A percentile compares a stretch with the other conserved stretches of the same genome.
Evolutionary conservation across 1,140 invertebrate genomes (phyloP).

Genomic region (Megathymus violae): DNA sequence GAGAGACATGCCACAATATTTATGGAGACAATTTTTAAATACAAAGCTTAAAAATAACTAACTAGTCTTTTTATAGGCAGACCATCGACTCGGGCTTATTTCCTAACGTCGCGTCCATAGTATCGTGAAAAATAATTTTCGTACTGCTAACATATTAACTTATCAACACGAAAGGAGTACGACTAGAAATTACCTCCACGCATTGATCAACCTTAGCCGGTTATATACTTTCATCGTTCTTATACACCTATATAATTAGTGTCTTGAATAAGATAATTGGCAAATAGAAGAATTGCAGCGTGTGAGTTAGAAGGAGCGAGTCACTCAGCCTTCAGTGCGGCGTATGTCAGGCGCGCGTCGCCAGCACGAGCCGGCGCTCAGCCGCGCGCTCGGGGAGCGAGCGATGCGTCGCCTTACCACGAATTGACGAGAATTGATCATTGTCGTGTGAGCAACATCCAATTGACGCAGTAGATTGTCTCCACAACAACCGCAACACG

Average conservation of each 20-base stretch:
- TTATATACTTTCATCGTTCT: constrained; percentile 31
- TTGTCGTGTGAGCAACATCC: constrained; percentile 60
- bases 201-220: constrained; percentile 35
- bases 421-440: constrained; percentile 75
- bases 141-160: constrained; percentile 81
- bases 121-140: constrained; percentile 69
- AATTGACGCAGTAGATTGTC: constrained; percentile 57
- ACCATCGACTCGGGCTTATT: constrained; percentile 59
- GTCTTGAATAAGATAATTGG: constrained; percentile 36
- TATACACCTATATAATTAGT: constrained; percentile 34
- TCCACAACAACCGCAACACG: constrained; percentile 35
- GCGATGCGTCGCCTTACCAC: constrained; percentile 36
- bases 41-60: constrained; percentile 79
- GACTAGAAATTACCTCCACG: constrained; percentile 74
- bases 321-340: constrained; percentile 28
- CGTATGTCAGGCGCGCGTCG: too few species aligned
- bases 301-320: constrained; percentile 21
- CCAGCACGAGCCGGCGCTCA: constrained; percentile 8
- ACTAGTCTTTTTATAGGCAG: constrained; percentile 78
- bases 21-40: constrained; percentile 69
- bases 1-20: constrained; percentile 73
- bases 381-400: constrained; percentile 12
- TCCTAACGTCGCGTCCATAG: constrained; percentile 46
- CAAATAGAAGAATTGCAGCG: constrained; percentile 38
- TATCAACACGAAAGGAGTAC: constrained; percentile 80